Evolutionary conservation across 2,888 invertebrate species (phyloP).

Genomic region (Phasia obesa): DNA sequence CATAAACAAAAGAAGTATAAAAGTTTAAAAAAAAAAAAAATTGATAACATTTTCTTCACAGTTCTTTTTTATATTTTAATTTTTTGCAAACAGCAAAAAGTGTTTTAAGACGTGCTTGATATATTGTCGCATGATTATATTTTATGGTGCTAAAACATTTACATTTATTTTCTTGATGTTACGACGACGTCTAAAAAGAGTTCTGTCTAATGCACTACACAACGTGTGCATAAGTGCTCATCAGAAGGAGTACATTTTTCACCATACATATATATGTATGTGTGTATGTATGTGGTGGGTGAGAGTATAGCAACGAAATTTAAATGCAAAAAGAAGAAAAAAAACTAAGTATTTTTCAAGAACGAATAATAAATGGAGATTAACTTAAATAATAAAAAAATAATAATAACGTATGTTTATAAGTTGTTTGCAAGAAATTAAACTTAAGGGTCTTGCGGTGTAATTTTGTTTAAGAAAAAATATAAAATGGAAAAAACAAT

Average conservation of each 20-base stretch:
- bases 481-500: too few relatives aligned
- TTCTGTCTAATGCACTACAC: slow-evolving; percentile 32
- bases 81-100: slow-evolving; percentile 51
- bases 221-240: slow-evolving; percentile 52
- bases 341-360: slow-evolving; percentile 14
- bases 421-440: neutral
- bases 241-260: slow-evolving; percentile 52
- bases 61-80: slow-evolving; percentile 1
- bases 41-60: slow-evolving; percentile 56
- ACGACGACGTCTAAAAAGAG: slow-evolving; percentile 2
- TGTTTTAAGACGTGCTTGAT: slow-evolving; percentile 64
- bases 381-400: slow-evolving; percentile 19
- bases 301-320: slow-evolving; percentile 25
- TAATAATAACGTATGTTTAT: neutral
- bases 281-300: slow-evolving; percentile 61
- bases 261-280: too few relatives aligned
- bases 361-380: slow-evolving; percentile 49
- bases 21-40: slow-evolving; percentile 47
- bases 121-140: slow-evolving; percentile 66
- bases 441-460: neutral
- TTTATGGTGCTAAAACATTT: slow-evolving; percentile 60
- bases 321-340: slow-evolving; percentile 5
- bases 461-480: neutral
- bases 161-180: slow-evolving; percentile 48
- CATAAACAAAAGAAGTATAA: slow-evolving; percentile 42